Conservation (phyloP, 2,113 vertebrate genomes). For the Scomber scombrus region DNA sequence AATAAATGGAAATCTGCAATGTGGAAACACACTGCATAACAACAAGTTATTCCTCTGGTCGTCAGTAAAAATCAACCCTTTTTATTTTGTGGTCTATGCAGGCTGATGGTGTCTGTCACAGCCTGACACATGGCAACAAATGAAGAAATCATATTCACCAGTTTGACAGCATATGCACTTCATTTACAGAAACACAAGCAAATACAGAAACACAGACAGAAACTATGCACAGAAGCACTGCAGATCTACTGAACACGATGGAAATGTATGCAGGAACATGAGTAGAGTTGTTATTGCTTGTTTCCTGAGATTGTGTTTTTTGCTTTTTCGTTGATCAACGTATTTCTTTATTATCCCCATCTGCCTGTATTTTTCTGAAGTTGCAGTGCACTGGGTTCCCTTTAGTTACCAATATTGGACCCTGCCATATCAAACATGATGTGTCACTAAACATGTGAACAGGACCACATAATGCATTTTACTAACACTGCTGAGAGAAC, state of each 20-base stretch:
- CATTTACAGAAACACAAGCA: not conserved
- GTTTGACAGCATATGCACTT: constrained; percentile 13
- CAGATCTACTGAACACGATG: not conserved
- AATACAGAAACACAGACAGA: not conserved
- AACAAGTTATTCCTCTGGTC: not conserved
- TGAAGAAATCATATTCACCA: not conserved
- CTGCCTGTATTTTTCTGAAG: not conserved
- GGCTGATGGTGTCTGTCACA: constrained; percentile 1
- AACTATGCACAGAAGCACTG: not conserved
- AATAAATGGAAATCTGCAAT: no score
- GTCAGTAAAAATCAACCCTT: not conserved
- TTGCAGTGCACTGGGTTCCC: constrained; percentile 1
- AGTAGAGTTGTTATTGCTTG: not conserved
- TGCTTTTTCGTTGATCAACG: not conserved
- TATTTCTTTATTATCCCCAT: not conserved
- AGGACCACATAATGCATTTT: not conserved
- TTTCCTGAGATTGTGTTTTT: constrained; percentile 3
- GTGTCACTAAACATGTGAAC: constrained; percentile 6
- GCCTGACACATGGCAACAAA: not conserved
- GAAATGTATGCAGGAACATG: not conserved
- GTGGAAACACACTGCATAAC: no score
- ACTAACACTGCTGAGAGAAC: not conserved
- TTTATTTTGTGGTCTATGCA: not conserved
- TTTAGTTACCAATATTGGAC: constrained; percentile 4
- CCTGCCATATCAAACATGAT: not conserved